Base-by-base conservation (phyloP, 2,113 vertebrate species). In the Chitala chitala region DNA sequence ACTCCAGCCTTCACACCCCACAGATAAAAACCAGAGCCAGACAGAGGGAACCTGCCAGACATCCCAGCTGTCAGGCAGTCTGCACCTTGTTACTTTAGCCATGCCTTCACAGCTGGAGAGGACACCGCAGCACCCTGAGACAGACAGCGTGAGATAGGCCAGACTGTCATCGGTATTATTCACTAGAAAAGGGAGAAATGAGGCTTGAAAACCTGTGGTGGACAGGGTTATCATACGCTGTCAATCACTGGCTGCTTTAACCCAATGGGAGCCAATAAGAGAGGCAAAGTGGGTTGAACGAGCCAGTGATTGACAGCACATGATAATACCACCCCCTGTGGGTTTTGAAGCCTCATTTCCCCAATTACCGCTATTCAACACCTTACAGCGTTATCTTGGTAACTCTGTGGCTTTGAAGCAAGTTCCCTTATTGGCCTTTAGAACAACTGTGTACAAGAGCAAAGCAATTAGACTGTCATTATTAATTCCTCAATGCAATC, bases 401-500 rank as follows among this genome's bases (percentile, higher is more conserved):
- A 13, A 38, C 26, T 17, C 6, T 38, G 22, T 3, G 44, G 64
- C 9, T 24, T 68, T 29, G 42, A n/a, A n/a, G 22, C 22, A 24
- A 42, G 12, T 42, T 42, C 46, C 42, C 42, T 17, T 44, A 24
- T 65, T 65, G 33, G 63, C 20, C 42, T 65, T 65, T 65, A 65
- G 26, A 68, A 46, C 42, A n/a, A 24, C 42, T 48, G 64, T 48
- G 44, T 68, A 68, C 64, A 68, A 13, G 46, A 68, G 31, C 3
- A 7, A 29, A 63, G 33, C 46, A 38, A 68, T 68, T 48, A 68
- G 64, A 46, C 64, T 17, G n/a, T 8, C 12, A 22, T 68, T 68
- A 48, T 68, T 68, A 26, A 68, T 68, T 38, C 64, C 64, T 46
- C 40, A 68, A 13, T 9, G 38, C 64, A 44, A 29, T 68, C 64